Percentiles rank a stretch among this genome's conserved stretches.
These are phyloP conservation scores for Gorsachius magnificus DNA, from an alignment of 2,797 vertebrate genomes.

Conservation along the genomic window DNA sequence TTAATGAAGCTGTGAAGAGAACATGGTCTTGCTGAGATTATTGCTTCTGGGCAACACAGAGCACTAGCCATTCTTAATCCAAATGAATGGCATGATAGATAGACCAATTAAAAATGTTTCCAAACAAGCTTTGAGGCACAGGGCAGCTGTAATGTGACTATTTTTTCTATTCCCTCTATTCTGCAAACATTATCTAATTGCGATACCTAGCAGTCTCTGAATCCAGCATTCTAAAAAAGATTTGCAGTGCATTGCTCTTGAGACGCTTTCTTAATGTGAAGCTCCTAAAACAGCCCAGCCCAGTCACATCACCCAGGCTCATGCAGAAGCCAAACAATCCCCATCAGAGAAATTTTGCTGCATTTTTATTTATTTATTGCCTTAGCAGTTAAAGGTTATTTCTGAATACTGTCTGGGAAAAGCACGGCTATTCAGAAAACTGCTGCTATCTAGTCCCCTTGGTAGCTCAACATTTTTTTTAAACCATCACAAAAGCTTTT, in stretches of 20 bases:
- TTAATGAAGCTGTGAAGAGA: conserved; percentile 62
- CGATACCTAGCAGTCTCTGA: neutral
- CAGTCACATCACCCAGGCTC: neutral
- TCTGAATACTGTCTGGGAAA: neutral
- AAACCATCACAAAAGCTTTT: conserved; percentile 22
- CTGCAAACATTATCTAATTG: conserved; percentile 9
- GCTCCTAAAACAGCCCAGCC: neutral
- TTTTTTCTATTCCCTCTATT: neutral
- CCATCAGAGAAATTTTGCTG: neutral
- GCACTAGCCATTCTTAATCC: conserved; percentile 29
- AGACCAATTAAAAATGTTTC: conserved; percentile 64
- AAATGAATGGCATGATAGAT: conserved; percentile 58
- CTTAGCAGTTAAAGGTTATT: conserved; percentile 23
- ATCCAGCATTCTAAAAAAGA: neutral
- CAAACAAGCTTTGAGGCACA: conserved; percentile 56
- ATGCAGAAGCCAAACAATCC: neutral
- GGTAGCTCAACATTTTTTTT: neutral
- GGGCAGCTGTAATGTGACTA: conserved; percentile 13
- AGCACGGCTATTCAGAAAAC: neutral
- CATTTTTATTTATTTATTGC: neutral
- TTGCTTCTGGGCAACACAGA: conserved; percentile 53
- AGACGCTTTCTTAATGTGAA: neutral
- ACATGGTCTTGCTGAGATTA: conserved; percentile 49
- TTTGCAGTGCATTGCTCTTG: neutral
- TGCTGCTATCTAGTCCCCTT: neutral